phyloP scores from a whole-genome alignment of 2,888 invertebrate genomes.

The Euproctis similis region DNA sequence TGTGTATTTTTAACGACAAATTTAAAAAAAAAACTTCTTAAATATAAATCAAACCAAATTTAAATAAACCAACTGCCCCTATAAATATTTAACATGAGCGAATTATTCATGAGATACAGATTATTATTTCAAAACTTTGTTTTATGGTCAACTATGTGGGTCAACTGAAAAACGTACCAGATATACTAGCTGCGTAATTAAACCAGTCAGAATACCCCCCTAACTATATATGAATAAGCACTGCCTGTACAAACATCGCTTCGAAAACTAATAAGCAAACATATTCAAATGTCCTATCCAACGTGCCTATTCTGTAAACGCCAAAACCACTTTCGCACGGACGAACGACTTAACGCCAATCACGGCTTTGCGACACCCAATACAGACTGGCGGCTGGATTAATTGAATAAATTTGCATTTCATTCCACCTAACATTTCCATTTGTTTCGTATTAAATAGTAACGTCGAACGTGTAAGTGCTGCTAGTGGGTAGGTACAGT shows the following conservation, averaged over 20 bases:
- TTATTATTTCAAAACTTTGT: too few relatives aligned
- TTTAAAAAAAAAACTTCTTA: too few relatives aligned
- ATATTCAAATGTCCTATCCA: slow-evolving; percentile 49
- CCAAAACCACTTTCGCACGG: slow-evolving; percentile 51
- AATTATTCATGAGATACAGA: too few relatives aligned
- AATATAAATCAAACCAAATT: too few relatives aligned
- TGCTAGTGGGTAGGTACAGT: too few relatives aligned
- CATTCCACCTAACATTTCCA: slow-evolving; percentile 61
- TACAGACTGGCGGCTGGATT: slow-evolving; percentile 62
- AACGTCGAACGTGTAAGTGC: slow-evolving; percentile 10
- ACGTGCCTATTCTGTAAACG: slow-evolving; percentile 45
- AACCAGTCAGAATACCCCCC: too few relatives aligned
- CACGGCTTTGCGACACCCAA: slow-evolving; percentile 65
- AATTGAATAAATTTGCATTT: slow-evolving; percentile 75
- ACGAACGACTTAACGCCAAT: slow-evolving; percentile 66
- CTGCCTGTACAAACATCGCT: slow-evolving; percentile 24
- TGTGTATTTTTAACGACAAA: too few relatives aligned
- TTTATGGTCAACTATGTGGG: too few relatives aligned
- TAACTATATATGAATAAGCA: slow-evolving; percentile 1
- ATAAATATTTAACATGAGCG: too few relatives aligned
- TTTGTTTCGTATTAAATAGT: slow-evolving; percentile 60
- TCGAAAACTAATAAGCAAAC: slow-evolving; percentile 56
- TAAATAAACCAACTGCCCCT: too few relatives aligned
- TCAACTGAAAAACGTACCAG: too few relatives aligned
- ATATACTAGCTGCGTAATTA: too few relatives aligned